Evolutionary conservation across 2,113 vertebrate species (phyloP).

Genomic region (Neoarius graeffei): DNA sequence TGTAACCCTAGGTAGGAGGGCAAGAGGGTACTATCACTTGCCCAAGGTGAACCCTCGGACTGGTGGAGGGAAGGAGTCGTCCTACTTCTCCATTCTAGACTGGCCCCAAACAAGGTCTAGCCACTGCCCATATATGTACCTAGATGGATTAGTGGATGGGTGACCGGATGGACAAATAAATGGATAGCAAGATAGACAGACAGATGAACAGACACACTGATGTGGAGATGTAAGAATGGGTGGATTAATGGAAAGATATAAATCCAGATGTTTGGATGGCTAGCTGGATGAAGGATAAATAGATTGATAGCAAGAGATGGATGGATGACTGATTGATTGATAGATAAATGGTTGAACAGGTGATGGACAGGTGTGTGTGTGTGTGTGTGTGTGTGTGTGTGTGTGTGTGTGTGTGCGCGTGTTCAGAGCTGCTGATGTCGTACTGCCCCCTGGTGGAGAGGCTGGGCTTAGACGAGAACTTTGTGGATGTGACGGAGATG

Average conservation of each 20-base stretch:
- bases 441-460: constrained; percentile 85
- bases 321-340: background rate
- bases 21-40: no score
- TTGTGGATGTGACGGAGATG: constrained; percentile 83
- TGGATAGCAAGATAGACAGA: background rate
- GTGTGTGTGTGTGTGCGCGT: constrained; percentile 3
- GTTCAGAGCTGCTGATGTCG: constrained; percentile 81
- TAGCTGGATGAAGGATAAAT: background rate
- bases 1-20: no score
- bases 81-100: no score
- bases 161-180: background rate
- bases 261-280: background rate
- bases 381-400: background rate
- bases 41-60: no score
- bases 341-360: no score
- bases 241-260: background rate
- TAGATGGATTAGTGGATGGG: background rate
- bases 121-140: no score
- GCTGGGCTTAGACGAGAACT: constrained; percentile 92
- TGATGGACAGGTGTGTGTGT: background rate
- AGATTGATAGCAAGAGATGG: no score
- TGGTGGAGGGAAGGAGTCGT: no score
- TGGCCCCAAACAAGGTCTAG: no score
- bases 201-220: background rate
- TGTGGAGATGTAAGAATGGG: background rate